phyloP scores from a whole-genome alignment of 2,797 vertebrate genomes.

The Holocentrus rufus region DNA sequence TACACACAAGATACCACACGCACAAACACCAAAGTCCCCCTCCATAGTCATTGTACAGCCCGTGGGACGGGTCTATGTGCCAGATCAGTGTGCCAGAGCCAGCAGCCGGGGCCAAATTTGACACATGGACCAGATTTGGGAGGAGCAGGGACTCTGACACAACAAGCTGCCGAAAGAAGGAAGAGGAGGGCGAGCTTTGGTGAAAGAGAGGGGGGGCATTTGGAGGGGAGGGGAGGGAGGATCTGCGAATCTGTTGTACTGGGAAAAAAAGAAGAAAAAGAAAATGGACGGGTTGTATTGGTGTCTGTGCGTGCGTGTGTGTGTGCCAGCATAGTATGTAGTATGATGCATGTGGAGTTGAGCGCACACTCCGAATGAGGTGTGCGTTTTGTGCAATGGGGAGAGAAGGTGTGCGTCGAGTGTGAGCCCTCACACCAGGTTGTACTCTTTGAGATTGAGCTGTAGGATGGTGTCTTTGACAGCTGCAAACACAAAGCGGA shows the following conservation, averaged over 20 bases:
- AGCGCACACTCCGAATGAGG: conserved; percentile 58
- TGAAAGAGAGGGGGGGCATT: conserved; percentile 47
- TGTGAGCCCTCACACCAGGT: conserved; percentile 86
- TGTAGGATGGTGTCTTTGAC: conserved; percentile 99
- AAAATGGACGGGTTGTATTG: conserved; percentile 37
- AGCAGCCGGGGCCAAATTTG: conserved; percentile 51
- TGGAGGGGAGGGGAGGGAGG: conserved; percentile 43
- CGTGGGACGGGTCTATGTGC: conserved; percentile 63
- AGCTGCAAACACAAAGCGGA: conserved; percentile 98
- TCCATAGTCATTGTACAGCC: conserved; percentile 65
- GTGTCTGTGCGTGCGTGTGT: conserved; percentile 13
- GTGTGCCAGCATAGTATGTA: conserved; percentile 50
- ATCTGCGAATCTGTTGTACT: conserved; percentile 51
- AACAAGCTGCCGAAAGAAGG: conserved; percentile 74
- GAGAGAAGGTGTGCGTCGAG: conserved; percentile 45
- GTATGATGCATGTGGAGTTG: conserved; percentile 68
- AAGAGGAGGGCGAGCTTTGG: conserved; percentile 66
- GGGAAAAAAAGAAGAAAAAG: background rate
- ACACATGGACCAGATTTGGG: conserved; percentile 63
- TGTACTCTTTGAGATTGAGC: conserved; percentile 99
- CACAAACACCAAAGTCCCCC: conserved; percentile 59
- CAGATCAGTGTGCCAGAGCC: conserved; percentile 64
- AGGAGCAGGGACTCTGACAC: conserved; percentile 67
- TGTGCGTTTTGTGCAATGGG: conserved; percentile 73
- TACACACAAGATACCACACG: conserved; percentile 28